Evolutionary conservation across 1,140 invertebrate genomes (phyloP).

Genomic region (Batillaria attramentaria): DNA sequence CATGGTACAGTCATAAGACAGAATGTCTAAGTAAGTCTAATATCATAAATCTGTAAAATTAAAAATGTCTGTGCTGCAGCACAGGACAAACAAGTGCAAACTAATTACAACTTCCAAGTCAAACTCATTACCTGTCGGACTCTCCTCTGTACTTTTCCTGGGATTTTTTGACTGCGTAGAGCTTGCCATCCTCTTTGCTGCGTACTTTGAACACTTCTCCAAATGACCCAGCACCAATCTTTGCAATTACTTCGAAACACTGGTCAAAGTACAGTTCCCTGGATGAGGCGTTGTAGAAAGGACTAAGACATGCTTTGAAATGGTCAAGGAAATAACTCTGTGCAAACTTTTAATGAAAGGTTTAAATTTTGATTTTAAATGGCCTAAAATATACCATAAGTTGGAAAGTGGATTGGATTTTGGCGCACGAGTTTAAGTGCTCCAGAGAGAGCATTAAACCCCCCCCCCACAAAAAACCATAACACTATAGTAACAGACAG

Average conservation of each 20-base stretch:
- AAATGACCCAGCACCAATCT: conserved; percentile 83
- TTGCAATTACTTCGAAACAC: conserved; percentile 77
- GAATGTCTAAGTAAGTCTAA: too few species aligned
- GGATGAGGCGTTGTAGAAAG: conserved; percentile 67
- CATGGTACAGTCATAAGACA: too few species aligned
- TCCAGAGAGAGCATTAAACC: too few species aligned
- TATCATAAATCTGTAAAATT: too few species aligned
- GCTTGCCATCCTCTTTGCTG: conserved; percentile 78
- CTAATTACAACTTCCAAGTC: too few species aligned
- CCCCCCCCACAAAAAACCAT: too few species aligned
- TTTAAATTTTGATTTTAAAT: neutral
- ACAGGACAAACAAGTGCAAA: too few species aligned
- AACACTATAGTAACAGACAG: too few species aligned
- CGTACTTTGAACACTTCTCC: conserved; percentile 80
- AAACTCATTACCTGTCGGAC: conserved; percentile 75
- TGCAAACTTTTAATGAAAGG: conserved; percentile 3
- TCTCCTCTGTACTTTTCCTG: conserved; percentile 77
- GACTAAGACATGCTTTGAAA: conserved; percentile 52
- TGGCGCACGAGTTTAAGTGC: too few species aligned
- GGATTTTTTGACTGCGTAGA: conserved; percentile 82
- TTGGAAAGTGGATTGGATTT: too few species aligned
- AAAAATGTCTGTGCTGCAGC: too few species aligned
- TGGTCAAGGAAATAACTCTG: conserved; percentile 36
- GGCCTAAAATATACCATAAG: too few species aligned
- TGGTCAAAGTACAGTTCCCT: conserved; percentile 76